A percentile compares a stretch with the other conserved stretches of the same genome.
Evolutionary conservation across 2,113 vertebrate species (phyloP).

Genomic region (Ovis canadensis): DNA sequence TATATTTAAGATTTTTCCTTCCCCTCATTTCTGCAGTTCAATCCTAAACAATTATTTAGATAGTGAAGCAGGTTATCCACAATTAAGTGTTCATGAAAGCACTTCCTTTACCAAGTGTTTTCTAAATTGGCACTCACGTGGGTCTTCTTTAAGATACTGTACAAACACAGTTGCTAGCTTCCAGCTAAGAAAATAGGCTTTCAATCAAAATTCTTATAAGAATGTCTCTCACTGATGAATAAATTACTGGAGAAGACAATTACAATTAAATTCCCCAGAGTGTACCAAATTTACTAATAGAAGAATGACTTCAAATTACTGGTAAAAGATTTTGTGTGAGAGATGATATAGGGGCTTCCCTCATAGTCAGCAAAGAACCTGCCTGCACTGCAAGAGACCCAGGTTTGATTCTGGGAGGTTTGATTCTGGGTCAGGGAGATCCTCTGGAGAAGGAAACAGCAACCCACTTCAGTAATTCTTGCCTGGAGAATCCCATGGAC

Average conservation of each 20-base stretch:
- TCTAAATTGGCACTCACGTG: constrained; percentile 25
- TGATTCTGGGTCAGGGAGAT: background rate
- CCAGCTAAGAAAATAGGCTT: constrained; percentile 67
- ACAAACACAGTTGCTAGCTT: constrained; percentile 28
- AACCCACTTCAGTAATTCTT: background rate
- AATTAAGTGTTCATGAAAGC: background rate
- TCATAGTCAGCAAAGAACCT: background rate
- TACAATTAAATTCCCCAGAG: constrained; percentile 50
- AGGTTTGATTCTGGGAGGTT: background rate
- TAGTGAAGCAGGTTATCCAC: background rate
- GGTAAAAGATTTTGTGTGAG: background rate
- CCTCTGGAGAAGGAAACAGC: background rate
- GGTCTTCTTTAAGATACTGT: background rate
- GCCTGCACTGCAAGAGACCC: background rate
- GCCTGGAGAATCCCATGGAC: background rate
- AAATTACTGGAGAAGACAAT: constrained; percentile 59
- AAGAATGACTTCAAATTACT: background rate
- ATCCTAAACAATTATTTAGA: background rate
- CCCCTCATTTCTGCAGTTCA: background rate
- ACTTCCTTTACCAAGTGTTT: background rate
- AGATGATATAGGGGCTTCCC: background rate
- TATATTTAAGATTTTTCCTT: background rate
- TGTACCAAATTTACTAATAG: constrained; percentile 33
- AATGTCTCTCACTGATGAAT: constrained; percentile 51
- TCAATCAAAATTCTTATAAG: constrained; percentile 60